These are phyloP conservation scores for Rhorus exstirpatorius DNA, from an alignment of 2,888 invertebrate genomes.

Conservation along the genomic window DNA sequence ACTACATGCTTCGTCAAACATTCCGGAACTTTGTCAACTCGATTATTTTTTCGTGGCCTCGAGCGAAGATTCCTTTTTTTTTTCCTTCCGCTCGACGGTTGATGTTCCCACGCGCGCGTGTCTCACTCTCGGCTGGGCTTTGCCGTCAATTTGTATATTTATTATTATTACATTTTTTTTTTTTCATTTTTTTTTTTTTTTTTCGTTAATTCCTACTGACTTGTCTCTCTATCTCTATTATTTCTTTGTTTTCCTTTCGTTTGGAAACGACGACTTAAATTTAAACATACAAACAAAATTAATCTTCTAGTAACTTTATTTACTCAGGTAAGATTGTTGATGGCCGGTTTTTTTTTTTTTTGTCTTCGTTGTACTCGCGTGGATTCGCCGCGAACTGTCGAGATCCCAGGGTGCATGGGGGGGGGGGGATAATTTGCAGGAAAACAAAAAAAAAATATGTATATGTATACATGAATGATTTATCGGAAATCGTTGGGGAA, in stretches of 20 bases:
- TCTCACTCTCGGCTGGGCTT: slow-evolving; percentile 78
- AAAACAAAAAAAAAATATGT: too few species aligned
- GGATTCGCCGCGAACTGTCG: slow-evolving; percentile 8
- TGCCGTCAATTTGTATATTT: slow-evolving; percentile 79
- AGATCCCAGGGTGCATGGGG: not conserved
- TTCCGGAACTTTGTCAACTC: slow-evolving; percentile 56
- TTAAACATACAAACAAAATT: slow-evolving; percentile 71
- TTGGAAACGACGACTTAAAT: slow-evolving; percentile 76
- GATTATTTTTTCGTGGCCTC: slow-evolving; percentile 8
- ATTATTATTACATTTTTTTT: slow-evolving; percentile 68
- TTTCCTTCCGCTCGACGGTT: too few species aligned
- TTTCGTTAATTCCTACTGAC: slow-evolving; percentile 68
- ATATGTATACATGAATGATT: not conserved
- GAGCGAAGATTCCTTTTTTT: too few species aligned
- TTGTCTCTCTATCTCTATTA: slow-evolving; percentile 73
- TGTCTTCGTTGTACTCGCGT: not conserved
- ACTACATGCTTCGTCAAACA: slow-evolving; percentile 64
- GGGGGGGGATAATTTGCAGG: not conserved
- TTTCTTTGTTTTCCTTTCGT: slow-evolving; percentile 72
- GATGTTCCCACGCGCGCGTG: slow-evolving; percentile 28
- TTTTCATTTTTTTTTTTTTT: too few species aligned
- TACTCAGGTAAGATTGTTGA: slow-evolving; percentile 54
- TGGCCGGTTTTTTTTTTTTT: slow-evolving; percentile 19
- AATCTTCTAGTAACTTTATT: slow-evolving; percentile 77
- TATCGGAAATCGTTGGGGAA: slow-evolving; percentile 28